These are phyloP conservation scores for Anthrax anthrax DNA, from an alignment of 2,888 invertebrate species.

Conservation along the genomic window DNA sequence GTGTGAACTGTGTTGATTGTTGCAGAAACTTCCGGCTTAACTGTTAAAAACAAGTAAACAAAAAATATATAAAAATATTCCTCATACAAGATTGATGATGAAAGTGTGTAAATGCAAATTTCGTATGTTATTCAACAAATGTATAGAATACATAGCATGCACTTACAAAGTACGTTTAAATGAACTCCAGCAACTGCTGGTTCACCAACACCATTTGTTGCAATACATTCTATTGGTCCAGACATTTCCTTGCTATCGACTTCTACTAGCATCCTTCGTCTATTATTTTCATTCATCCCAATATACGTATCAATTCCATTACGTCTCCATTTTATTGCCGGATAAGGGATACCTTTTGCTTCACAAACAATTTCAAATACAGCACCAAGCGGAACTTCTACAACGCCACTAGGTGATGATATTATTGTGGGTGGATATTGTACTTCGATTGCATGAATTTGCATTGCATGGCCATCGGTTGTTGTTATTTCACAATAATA, in stretches of 20 bases:
- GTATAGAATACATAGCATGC: too few relatives aligned
- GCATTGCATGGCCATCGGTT: slow-evolving; percentile 30
- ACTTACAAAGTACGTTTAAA: slow-evolving; percentile 58
- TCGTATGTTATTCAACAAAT: too few relatives aligned
- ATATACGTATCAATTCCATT: slow-evolving; percentile 16
- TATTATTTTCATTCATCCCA: slow-evolving; percentile 24
- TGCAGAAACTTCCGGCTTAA: slow-evolving; percentile 57
- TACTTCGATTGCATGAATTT: slow-evolving; percentile 64
- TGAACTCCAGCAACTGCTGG: slow-evolving; percentile 51
- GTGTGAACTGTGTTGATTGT: slow-evolving; percentile 58
- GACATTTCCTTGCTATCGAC: slow-evolving; percentile 45
- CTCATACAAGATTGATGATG: slow-evolving; percentile 1
- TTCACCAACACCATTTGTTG: slow-evolving; percentile 60
- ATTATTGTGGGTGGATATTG: slow-evolving; percentile 55
- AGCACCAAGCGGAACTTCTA: slow-evolving; percentile 60
- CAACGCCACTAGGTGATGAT: slow-evolving; percentile 52
- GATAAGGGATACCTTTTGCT: slow-evolving; percentile 54
- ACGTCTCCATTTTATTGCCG: slow-evolving; percentile 53
- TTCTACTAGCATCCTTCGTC: slow-evolving; percentile 26
- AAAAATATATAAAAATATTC: slow-evolving; percentile 1
- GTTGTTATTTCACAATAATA: slow-evolving; percentile 40
- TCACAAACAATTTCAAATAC: slow-evolving; percentile 61
- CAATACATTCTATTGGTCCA: slow-evolving; percentile 59
- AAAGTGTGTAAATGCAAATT: not conserved
- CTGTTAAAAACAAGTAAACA: slow-evolving; percentile 33